These are phyloP conservation scores for Sycon ciliatum DNA, from an alignment of 37 sponge, comb jelly and placozoan species.

Conservation along the genomic window DNA sequence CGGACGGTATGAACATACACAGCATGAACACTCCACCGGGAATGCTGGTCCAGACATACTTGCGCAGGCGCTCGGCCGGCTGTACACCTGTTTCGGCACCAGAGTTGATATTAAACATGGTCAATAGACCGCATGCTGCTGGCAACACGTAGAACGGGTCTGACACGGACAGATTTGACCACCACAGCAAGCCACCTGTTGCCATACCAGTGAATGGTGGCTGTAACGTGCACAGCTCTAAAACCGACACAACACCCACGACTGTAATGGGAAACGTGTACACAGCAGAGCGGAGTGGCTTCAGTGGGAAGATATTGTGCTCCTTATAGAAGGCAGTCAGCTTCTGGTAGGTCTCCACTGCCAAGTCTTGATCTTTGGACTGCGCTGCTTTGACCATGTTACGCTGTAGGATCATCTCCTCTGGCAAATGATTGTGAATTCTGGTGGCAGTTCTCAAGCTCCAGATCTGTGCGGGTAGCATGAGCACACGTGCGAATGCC, in stretches of 20 bases:
- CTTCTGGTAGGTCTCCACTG: constrained; percentile 15
- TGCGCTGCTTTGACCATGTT: constrained; percentile 30
- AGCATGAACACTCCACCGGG: too few species aligned
- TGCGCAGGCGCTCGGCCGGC: too few species aligned
- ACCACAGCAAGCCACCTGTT: constrained; percentile 70
- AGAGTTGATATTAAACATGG: too few species aligned
- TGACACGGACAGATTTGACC: constrained; percentile 57
- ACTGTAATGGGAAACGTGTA: constrained; percentile 63
- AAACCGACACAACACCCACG: constrained; percentile 56
- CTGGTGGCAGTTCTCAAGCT: constrained; percentile 40
- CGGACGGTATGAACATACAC: too few species aligned
- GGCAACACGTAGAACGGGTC: constrained; percentile 75
- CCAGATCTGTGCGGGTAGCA: constrained; percentile 52
- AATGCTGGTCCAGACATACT: too few species aligned
- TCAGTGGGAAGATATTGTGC: constrained; percentile 54
- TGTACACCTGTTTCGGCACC: too few species aligned
- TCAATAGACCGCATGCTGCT: too few species aligned
- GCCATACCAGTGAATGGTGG: constrained; percentile 62
- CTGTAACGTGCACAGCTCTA: constrained; percentile 53
- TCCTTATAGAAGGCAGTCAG: constrained; percentile 38
- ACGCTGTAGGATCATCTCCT: constrained; percentile 24
- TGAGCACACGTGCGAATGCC: constrained; percentile 30
- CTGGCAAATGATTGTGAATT: constrained; percentile 50
- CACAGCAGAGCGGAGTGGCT: constrained; percentile 43
- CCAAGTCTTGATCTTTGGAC: constrained; percentile 33